Conservation (phyloP, 2,113 vertebrate genomes). For the Vombatus ursinus region DNA sequence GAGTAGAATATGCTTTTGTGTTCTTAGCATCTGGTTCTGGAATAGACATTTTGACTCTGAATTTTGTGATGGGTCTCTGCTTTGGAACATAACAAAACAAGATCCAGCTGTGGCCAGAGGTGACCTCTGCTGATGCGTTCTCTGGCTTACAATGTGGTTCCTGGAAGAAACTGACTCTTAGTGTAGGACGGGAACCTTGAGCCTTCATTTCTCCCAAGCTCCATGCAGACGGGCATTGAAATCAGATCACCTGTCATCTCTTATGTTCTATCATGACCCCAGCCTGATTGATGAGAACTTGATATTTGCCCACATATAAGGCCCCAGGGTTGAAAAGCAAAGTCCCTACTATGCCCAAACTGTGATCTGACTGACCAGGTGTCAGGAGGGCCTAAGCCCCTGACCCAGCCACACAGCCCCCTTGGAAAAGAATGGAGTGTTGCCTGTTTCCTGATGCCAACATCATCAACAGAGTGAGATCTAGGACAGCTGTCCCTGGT, state of each 20-base stretch:
- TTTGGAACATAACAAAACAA: background rate
- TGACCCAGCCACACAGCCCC: conserved; percentile 14
- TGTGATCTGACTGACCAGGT: background rate
- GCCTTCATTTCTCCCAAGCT: conserved; percentile 14
- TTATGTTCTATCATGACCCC: background rate
- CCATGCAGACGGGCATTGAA: conserved; percentile 12
- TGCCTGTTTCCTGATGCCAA: conserved; percentile 28
- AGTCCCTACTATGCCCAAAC: background rate
- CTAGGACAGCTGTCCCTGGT: background rate
- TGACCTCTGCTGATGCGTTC: conserved; percentile 9
- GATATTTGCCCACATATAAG: background rate
- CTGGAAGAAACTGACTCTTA: conserved; percentile 15
- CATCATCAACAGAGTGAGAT: conserved; percentile 26
- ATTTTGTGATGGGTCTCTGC: background rate
- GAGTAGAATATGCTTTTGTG: background rate
- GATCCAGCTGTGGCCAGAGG: conserved; percentile 23
- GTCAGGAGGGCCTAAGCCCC: background rate
- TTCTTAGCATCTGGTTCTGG: background rate
- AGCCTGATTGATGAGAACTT: conserved; percentile 20
- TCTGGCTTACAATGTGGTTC: conserved; percentile 43
- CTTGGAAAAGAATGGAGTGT: conserved; percentile 32
- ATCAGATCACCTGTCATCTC: conserved; percentile 23
- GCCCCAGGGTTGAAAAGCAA: background rate
- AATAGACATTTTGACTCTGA: background rate
- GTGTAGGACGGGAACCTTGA: background rate